Evolutionary conservation across 2,888 invertebrate species (phyloP), one percentile per base, ranked within the genome.

Genomic region (Melanotus villosus): DNA sequence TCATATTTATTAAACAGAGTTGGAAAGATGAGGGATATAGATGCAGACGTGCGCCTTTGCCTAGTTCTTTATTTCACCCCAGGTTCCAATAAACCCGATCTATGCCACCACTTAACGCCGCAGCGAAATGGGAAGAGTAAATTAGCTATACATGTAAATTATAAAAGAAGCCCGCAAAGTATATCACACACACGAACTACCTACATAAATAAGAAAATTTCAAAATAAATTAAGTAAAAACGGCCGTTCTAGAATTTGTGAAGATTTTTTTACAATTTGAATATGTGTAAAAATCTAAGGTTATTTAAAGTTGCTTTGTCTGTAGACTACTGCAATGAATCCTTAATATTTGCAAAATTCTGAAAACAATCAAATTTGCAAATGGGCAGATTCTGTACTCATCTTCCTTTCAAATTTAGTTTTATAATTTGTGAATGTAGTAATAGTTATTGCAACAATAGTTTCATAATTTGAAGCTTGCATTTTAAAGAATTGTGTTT

Each of bases 81-180:
- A 65, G 76, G 76, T 75, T 72, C 76, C 77, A 75, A 77, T 77
- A 77, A 77, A 75, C 68, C 68, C 76, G 76, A 77, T 77, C 75
- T 77, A 77, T 74, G 77, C 71, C 68, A 59, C 72, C 76, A 77
- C 77, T 77, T 76, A 73, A 62, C 67, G 67, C 71, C 71, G 69
- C 68, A 71, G 69, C 70, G 67, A 70, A 73, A 73, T 71, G 73
- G 68, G 65, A 68, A 71, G 73, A 71, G 67, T 65, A 71, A 65
- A 69, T 68, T 68, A 70, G 71, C 64, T 57, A 57, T 65, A 47
- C 21, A 60, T 57, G 65, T 65, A 65, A 65, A 65, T 65, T 65
- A 65, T 57, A 43, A 45, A 57, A 52, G 26, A 32, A 38, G 6
- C 19, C 41, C 26, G 26, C 23, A 58, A 5, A 58, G 16, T 14